Evolutionary conservation across 2,113 vertebrate genomes (phyloP), one percentile per base, ranked within the genome.

Genomic region (Eidolon helvum): DNA sequence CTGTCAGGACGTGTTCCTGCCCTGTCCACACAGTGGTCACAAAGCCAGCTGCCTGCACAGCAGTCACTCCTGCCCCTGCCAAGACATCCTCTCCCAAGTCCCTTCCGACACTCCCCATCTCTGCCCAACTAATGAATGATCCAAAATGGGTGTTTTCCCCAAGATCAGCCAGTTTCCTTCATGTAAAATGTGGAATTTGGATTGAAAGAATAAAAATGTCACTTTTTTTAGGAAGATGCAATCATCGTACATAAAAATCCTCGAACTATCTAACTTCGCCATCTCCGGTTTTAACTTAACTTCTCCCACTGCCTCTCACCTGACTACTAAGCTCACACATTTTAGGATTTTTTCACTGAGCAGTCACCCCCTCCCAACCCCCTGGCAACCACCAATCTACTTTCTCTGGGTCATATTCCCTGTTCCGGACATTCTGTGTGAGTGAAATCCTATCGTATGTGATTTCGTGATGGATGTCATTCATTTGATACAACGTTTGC

Each of bases 21-120:
- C 43, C 26, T 2, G 0, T 14, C 38, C 9, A 0, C 12, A 1
- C 5, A 5, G 9, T 5, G 5, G 10, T 83, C 33, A 14, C 2
- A 18, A 14, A 63, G n/a, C 8, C 24, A 15, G 30, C 45, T 2
- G 43, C 43, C 43, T 43, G 43, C 43, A 43, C 43, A 7, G 43
- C 43, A 5, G 7, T 43, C 43, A 1, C 21, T 10, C 16, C 38
- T 71, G 8, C 18, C 53, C 5, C 5, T 12, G 3, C 4, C 4
- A 11, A 5, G 10, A 5, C 7, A 6, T 45, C 38, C 33, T 50
- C 14, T 7, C 69, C 16, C 9, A 30, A 5, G 43, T 4, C 16
- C 16, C 35, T 19, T 2, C 24, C 30, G 16, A 35, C 7, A 9
- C 1, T 15, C 33, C 38, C 63, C 24, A 15, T n/a, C 28, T 7